Evolutionary conservation across 2,113 vertebrate genomes (phyloP).

Genomic region (Fulmarus glacialis): DNA sequence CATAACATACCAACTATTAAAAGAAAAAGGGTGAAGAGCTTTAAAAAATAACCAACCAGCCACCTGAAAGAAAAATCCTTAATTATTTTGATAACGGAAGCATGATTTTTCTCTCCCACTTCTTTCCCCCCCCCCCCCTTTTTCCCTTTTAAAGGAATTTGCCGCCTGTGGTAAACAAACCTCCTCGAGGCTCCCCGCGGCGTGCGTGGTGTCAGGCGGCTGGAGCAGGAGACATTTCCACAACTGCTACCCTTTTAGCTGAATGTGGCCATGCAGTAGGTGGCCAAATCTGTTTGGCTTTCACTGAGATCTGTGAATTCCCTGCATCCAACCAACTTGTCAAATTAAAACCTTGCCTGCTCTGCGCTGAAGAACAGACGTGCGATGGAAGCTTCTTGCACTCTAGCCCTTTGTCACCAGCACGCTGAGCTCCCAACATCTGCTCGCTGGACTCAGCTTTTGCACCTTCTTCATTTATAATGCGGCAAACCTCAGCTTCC

Average conservation of each 20-base stretch:
- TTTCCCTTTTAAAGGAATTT: background rate
- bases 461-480: slow-evolving; percentile 62
- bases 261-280: slow-evolving; percentile 49
- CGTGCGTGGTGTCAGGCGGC: background rate
- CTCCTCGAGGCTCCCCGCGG: background rate
- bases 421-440: slow-evolving; percentile 62
- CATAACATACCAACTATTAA: background rate
- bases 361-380: slow-evolving; percentile 37
- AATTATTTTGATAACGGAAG: slow-evolving; percentile 18
- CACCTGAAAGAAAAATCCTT: slow-evolving; percentile 34
- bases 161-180: background rate
- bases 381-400: slow-evolving; percentile 43
- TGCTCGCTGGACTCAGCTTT: slow-evolving; percentile 50
- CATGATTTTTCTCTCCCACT: background rate
- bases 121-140: background rate
- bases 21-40: background rate
- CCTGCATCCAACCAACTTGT: slow-evolving; percentile 72
- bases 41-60: slow-evolving; percentile 9
- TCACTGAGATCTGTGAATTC: slow-evolving; percentile 63
- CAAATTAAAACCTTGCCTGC: slow-evolving; percentile 66
- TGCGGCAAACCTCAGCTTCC: slow-evolving; percentile 22
- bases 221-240: slow-evolving; percentile 31
- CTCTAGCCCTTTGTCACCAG: slow-evolving; percentile 70
- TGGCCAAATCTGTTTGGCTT: slow-evolving; percentile 70
- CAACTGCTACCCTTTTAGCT: slow-evolving; percentile 64